Percentiles rank a stretch among this genome's conserved stretches.
Conservation (phyloP, 1,140 invertebrate genomes). For the Monochamus saltuarius region DNA sequence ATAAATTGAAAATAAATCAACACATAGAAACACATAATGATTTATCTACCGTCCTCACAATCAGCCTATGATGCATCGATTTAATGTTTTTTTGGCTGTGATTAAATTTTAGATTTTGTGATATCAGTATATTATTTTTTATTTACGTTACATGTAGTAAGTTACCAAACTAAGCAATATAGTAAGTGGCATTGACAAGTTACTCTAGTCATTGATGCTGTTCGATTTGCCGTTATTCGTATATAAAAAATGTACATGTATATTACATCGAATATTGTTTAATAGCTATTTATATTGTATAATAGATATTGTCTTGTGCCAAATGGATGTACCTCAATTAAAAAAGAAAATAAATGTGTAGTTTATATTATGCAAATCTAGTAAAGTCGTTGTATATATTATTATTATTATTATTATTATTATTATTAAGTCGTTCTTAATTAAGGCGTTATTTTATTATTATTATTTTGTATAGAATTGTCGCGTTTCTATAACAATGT, state of each 20-base stretch:
- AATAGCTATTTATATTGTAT: constrained; percentile 38
- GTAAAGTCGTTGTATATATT: too few relatives aligned
- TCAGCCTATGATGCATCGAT: constrained; percentile 30
- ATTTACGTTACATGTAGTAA: constrained; percentile 36
- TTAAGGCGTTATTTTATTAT: too few relatives aligned
- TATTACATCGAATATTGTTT: constrained; percentile 26
- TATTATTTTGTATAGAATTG: too few relatives aligned
- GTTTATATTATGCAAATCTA: neutral
- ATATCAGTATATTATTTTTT: constrained; percentile 37
- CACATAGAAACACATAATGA: too few relatives aligned
- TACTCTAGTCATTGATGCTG: constrained; percentile 27
- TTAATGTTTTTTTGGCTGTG: constrained; percentile 41
- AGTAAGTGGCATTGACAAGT: constrained; percentile 29
- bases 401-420: too few relatives aligned
- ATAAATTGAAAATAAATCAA: too few relatives aligned
- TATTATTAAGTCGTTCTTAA: too few relatives aligned
- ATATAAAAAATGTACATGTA: constrained; percentile 4
- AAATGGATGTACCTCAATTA: constrained; percentile 47
- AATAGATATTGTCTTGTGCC: constrained; percentile 42
- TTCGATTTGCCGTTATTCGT: constrained; percentile 3
- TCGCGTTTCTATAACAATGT: too few relatives aligned
- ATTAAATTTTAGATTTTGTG: constrained; percentile 40
- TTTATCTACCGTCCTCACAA: constrained; percentile 1
- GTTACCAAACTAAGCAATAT: constrained; percentile 42
- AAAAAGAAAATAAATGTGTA: constrained; percentile 13